Evolutionary conservation across 2,797 vertebrate genomes (phyloP).

Genomic region (Chaunax sp.): DNA sequence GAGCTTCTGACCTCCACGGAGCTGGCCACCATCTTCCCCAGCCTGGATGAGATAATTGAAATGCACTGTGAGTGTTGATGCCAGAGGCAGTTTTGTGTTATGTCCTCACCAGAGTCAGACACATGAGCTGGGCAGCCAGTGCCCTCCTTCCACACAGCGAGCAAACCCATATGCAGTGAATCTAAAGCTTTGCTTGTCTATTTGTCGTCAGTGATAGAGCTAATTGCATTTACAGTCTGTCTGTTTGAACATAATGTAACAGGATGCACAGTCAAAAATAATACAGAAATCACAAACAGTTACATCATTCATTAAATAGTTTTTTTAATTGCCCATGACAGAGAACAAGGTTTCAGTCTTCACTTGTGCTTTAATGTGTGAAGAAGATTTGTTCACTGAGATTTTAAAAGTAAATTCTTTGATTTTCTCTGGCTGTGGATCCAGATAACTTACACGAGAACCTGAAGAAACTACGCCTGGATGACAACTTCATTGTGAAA

Average conservation of each 20-base stretch:
- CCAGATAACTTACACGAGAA: conserved; percentile 88
- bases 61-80: conserved; percentile 87
- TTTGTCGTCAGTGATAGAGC: background rate
- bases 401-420: conserved; percentile 4
- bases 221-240: background rate
- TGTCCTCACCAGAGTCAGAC: background rate
- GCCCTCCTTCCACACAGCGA: background rate
- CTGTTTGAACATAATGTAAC: background rate
- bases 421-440: conserved; percentile 37
- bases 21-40: conserved; percentile 88
- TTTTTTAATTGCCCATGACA: background rate
- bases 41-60: conserved; percentile 91
- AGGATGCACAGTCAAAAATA: background rate
- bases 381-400: background rate
- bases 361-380: background rate
- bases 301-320: background rate
- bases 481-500: conserved; percentile 86
- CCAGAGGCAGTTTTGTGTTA: conserved; percentile 6
- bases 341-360: background rate
- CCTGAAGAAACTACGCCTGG: conserved; percentile 88
- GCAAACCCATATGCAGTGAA: conserved; percentile 4
- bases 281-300: background rate
- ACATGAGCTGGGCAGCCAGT: background rate
- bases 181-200: background rate
- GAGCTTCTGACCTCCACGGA: conserved; percentile 80